Evolutionary conservation across 2,113 vertebrate genomes (phyloP).

Genomic region (Petaurus breviceps): DNA sequence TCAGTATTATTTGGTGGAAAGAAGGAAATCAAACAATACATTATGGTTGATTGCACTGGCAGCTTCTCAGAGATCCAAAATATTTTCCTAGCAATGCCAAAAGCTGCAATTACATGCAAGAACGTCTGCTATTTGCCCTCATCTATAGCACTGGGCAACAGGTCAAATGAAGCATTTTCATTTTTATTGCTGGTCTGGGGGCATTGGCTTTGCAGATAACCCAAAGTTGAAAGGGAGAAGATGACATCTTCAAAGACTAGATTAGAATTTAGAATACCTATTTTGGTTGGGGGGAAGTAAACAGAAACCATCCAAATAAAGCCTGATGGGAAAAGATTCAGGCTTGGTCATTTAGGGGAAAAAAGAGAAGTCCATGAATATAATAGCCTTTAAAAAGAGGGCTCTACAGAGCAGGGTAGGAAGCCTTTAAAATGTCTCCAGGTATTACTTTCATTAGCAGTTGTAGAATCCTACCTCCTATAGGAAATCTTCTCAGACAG

Average conservation of each 20-base stretch:
- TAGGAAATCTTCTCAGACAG: neutral
- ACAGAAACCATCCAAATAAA: constrained; percentile 21
- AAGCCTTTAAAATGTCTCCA: neutral
- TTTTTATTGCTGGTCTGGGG: constrained; percentile 17
- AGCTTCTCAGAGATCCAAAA: constrained; percentile 32
- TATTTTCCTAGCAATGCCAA: constrained; percentile 15
- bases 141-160: constrained; percentile 39
- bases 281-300: constrained; percentile 21
- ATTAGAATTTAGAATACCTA: constrained; percentile 31
- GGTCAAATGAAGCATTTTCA: constrained; percentile 23
- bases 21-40: constrained; percentile 16
- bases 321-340: neutral
- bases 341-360: neutral
- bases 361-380: neutral
- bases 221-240: constrained; percentile 11
- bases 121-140: constrained; percentile 13
- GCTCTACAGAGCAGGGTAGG: neutral
- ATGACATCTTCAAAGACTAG: constrained; percentile 27
- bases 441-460: constrained; percentile 22
- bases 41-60: neutral
- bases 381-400: neutral
- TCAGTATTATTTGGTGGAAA: neutral
- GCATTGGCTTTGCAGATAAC: constrained; percentile 8
- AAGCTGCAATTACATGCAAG: constrained; percentile 27
- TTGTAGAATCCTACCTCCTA: neutral